These are phyloP conservation scores for Epinotia bilunana DNA, from an alignment of 2,888 invertebrate species.

Conservation along the genomic window DNA sequence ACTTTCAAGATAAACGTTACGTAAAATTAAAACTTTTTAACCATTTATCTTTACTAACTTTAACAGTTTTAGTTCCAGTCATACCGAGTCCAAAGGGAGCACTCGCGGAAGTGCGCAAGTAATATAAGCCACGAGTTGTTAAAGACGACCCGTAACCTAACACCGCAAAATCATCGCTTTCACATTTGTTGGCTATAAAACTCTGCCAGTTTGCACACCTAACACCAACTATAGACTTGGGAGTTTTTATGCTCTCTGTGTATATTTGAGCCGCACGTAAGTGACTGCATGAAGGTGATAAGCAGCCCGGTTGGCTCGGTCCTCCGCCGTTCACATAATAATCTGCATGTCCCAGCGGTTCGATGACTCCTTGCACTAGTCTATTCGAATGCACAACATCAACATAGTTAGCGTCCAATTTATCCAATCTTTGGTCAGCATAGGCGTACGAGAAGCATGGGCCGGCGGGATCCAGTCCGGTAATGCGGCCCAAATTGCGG, in stretches of 20 bases:
- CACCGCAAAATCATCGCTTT: slow-evolving; percentile 65
- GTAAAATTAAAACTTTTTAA: slow-evolving; percentile 59
- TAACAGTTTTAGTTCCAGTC: slow-evolving; percentile 66
- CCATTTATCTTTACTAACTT: slow-evolving; percentile 58
- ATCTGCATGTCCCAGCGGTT: slow-evolving; percentile 88
- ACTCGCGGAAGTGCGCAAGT: slow-evolving; percentile 69
- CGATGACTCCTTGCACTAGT: slow-evolving; percentile 77
- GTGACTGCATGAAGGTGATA: slow-evolving; percentile 80
- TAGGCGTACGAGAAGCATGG: slow-evolving; percentile 78
- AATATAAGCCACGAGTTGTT: slow-evolving; percentile 74
- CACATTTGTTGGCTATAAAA: slow-evolving; percentile 71
- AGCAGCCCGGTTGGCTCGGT: slow-evolving; percentile 88
- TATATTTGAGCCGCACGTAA: slow-evolving; percentile 76
- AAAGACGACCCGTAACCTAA: slow-evolving; percentile 78
- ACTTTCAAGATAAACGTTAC: slow-evolving; percentile 44
- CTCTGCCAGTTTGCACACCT: slow-evolving; percentile 73
- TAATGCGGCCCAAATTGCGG: slow-evolving; percentile 73
- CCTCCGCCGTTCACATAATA: slow-evolving; percentile 90
- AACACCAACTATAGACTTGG: slow-evolving; percentile 73
- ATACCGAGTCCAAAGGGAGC: slow-evolving; percentile 76
- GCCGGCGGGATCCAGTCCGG: slow-evolving; percentile 80
- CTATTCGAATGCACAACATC: slow-evolving; percentile 78
- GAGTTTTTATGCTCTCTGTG: slow-evolving; percentile 72
- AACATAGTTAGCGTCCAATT: slow-evolving; percentile 76
- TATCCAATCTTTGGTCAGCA: slow-evolving; percentile 74